Evolutionary conservation across 2,113 vertebrate species (phyloP).

Genomic region (Corydoras maculifer): DNA sequence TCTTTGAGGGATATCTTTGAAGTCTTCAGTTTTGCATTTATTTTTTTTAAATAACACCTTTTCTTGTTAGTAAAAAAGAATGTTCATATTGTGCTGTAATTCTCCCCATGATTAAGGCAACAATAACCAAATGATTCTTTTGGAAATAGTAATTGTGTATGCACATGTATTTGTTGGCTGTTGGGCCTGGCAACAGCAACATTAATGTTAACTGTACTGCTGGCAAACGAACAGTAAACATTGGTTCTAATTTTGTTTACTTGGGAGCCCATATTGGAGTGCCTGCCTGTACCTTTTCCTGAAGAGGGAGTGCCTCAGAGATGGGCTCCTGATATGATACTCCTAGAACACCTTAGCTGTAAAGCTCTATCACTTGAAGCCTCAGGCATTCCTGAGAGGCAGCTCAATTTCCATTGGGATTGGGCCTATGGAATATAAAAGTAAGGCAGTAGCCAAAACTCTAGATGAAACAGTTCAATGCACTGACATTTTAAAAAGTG

Average conservation of each 20-base stretch:
- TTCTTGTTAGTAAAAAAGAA: slow-evolving; percentile 12
- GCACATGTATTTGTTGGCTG: slow-evolving; percentile 60
- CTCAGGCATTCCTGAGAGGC: slow-evolving; percentile 63
- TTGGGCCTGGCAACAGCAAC: slow-evolving; percentile 1
- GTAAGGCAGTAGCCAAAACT: slow-evolving; percentile 36
- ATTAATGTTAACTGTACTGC: slow-evolving; percentile 28
- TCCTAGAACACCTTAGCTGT: slow-evolving; percentile 55
- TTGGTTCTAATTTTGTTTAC: slow-evolving; percentile 38
- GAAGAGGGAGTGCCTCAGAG: slow-evolving; percentile 8
- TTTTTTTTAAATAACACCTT: slow-evolving; percentile 6
- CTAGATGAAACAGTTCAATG: slow-evolving; percentile 32
- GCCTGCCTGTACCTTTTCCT: slow-evolving; percentile 20
- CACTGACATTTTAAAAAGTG: slow-evolving; percentile 23
- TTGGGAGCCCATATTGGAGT: slow-evolving; percentile 30
- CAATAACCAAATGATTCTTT: slow-evolving; percentile 21
- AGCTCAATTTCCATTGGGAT: slow-evolving; percentile 58
- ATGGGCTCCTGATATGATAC: slow-evolving; percentile 50
- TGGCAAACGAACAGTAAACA: slow-evolving; percentile 34
- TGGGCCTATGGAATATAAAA: slow-evolving; percentile 48
- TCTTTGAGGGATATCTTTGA: slow-evolving; percentile 34
- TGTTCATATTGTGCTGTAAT: background rate
- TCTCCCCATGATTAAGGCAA: slow-evolving; percentile 40
- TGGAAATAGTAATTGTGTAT: slow-evolving; percentile 27
- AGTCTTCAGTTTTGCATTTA: background rate
- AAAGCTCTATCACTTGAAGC: slow-evolving; percentile 60